phyloP scores from a whole-genome alignment of 2,113 vertebrate genomes.

The Rhinopomastus cyanomelas region DNA sequence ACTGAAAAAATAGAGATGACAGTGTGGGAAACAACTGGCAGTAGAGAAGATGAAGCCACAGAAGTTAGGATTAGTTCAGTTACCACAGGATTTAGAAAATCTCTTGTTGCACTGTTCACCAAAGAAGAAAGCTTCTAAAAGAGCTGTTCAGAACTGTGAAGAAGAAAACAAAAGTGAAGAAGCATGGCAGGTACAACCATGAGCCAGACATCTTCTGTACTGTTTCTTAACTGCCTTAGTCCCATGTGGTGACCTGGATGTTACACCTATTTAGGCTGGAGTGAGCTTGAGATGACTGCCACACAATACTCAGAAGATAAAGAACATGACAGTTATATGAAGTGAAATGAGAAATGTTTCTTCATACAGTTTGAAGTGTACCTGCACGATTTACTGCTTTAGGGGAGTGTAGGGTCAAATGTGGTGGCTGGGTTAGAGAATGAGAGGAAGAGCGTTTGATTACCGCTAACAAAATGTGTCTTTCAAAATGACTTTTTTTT shows the following conservation, averaged over 20 bases:
- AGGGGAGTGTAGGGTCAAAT: not conserved
- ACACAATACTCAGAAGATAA: not conserved
- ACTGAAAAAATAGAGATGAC: not conserved
- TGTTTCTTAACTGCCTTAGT: not conserved
- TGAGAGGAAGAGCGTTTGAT: not conserved
- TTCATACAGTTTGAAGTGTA: not conserved
- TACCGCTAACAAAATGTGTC: not conserved
- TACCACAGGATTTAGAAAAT: conserved; percentile 1
- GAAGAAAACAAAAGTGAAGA: not conserved
- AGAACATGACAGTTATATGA: not conserved
- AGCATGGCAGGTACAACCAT: not conserved
- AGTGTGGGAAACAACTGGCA: not conserved
- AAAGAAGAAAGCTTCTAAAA: not conserved
- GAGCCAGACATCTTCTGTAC: not conserved
- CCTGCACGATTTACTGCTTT: not conserved
- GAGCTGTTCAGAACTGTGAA: not conserved
- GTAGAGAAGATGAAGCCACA: not conserved
- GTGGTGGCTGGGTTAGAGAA: not conserved
- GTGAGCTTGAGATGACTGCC: not conserved
- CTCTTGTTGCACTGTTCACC: not conserved
- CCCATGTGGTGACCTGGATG: not conserved
- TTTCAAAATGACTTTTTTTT: not conserved
- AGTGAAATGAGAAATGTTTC: not conserved
- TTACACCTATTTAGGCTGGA: not conserved
- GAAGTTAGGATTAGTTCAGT: not conserved